Evolutionary conservation across 2,113 vertebrate species (phyloP).

Genomic region (Muntiacus muntjak): DNA sequence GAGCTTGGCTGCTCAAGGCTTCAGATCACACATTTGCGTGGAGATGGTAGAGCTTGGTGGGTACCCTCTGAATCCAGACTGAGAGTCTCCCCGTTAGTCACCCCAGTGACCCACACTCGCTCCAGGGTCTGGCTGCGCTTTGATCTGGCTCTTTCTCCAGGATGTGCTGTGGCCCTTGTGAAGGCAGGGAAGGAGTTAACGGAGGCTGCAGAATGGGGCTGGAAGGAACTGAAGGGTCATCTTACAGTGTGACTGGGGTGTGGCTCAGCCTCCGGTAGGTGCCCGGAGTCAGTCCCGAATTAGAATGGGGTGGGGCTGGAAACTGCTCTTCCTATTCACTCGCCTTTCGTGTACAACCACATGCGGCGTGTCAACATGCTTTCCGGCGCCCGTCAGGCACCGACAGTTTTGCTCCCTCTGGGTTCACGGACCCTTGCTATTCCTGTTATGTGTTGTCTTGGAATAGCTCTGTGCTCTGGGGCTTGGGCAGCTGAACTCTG

Average conservation of each 20-base stretch:
- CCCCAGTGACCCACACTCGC: neutral
- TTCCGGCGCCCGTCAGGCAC: conserved; percentile 64
- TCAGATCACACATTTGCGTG: neutral
- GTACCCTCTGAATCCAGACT: neutral
- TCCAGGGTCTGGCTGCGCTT: neutral
- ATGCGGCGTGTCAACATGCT: conserved; percentile 73
- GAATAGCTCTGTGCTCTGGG: conserved; percentile 63
- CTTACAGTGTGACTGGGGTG: conserved; percentile 48
- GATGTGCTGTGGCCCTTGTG: neutral
- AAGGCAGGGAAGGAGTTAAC: conserved; percentile 38
- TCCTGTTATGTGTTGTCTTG: conserved; percentile 72
- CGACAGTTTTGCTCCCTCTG: conserved; percentile 51
- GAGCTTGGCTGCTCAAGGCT: neutral
- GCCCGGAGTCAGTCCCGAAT: conserved; percentile 54
- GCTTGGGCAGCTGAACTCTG: conserved; percentile 71
- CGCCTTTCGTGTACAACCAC: conserved; percentile 77
- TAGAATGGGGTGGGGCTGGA: conserved; percentile 61
- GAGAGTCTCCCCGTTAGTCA: neutral
- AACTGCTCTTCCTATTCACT: conserved; percentile 50
- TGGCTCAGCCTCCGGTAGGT: conserved; percentile 57
- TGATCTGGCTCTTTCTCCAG: neutral
- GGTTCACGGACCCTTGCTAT: conserved; percentile 72
- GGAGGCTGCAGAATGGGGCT: neutral
- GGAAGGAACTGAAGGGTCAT: conserved; percentile 43
- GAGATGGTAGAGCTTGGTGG: neutral